A percentile compares a stretch with the other conserved stretches of the same genome.
These are phyloP conservation scores for Drosophila nebulosa DNA, from an alignment of 1,140 invertebrate species.

Conservation along the genomic window DNA sequence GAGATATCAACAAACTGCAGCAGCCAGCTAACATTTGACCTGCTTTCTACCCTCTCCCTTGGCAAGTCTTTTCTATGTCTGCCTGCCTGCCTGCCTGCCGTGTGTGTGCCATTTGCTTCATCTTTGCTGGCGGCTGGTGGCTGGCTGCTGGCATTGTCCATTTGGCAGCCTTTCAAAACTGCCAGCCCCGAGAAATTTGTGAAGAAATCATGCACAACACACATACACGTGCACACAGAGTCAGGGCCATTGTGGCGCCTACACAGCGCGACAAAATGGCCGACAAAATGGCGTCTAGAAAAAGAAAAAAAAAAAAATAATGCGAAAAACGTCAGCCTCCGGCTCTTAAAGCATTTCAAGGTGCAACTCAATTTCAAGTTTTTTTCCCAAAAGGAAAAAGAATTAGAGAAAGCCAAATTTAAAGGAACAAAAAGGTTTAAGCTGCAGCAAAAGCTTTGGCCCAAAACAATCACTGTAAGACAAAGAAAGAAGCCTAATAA, in stretches of 20 bases:
- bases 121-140: too few relatives aligned
- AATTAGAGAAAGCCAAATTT: too few relatives aligned
- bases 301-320: neutral
- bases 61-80: slow-evolving; percentile 5
- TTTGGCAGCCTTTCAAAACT: slow-evolving; percentile 69
- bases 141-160: slow-evolving; percentile 24
- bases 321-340: slow-evolving; percentile 25
- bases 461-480: too few relatives aligned
- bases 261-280: slow-evolving; percentile 55
- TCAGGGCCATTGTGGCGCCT: slow-evolving; percentile 58
- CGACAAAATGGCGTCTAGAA: slow-evolving; percentile 55
- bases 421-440: too few relatives aligned
- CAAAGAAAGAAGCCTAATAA: too few relatives aligned
- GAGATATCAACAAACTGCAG: slow-evolving; percentile 21
- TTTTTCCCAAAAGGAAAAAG: neutral
- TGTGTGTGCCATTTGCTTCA: neutral
- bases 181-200: slow-evolving; percentile 33
- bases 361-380: slow-evolving; percentile 26
- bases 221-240: slow-evolving; percentile 10
- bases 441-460: too few relatives aligned
- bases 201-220: slow-evolving; percentile 44
- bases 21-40: slow-evolving; percentile 40
- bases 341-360: slow-evolving; percentile 35
- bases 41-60: slow-evolving; percentile 11
- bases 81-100: neutral